Percentiles rank a stretch among this genome's conserved stretches.
These are phyloP conservation scores for Labeo catla DNA, from an alignment of 2,113 vertebrate genomes.

Conservation along the genomic window DNA sequence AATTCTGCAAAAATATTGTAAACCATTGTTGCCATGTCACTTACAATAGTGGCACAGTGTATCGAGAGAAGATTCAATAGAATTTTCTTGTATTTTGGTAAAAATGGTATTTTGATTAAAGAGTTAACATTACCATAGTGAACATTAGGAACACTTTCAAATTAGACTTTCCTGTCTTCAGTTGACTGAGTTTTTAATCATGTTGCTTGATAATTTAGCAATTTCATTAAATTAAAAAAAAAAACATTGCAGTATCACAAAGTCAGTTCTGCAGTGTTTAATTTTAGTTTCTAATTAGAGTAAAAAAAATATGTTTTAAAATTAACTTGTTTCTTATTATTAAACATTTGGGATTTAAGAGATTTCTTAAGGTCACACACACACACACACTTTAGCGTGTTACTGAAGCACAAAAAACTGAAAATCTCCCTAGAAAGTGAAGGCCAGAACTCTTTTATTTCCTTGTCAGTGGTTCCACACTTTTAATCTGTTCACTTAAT, in stretches of 20 bases:
- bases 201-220: not conserved
- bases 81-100: not conserved
- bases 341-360: not conserved
- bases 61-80: not conserved
- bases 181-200: not conserved
- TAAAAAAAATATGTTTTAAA: not conserved
- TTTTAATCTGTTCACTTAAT: conserved; percentile 67
- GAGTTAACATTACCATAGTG: too few relatives aligned
- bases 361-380: not conserved
- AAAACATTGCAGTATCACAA: not conserved
- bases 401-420: conserved; percentile 12
- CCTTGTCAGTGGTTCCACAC: conserved; percentile 54
- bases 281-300: not conserved
- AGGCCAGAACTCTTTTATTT: conserved; percentile 53
- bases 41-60: not conserved
- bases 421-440: conserved; percentile 44
- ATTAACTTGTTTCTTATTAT: not conserved
- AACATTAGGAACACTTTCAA: too few relatives aligned
- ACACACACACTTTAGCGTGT: not conserved
- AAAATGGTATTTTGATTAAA: too few relatives aligned
- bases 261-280: not conserved
- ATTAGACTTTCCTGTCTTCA: not conserved
- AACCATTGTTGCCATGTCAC: not conserved
- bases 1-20: not conserved
- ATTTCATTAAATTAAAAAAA: not conserved